Base-by-base conservation (phyloP, 2,888 invertebrate species). In the Drosophila nr. fundita region DNA sequence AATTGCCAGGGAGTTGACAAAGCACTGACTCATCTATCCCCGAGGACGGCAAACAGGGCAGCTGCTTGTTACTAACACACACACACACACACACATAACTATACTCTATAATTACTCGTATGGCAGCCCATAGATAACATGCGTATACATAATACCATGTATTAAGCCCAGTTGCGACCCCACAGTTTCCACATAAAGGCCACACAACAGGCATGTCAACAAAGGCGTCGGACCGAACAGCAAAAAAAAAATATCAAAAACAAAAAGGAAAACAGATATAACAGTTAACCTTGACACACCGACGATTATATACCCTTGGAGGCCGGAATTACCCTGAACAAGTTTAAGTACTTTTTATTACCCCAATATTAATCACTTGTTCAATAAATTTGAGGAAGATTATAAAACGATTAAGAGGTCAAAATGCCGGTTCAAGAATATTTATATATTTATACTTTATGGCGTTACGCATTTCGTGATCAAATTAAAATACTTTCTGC, bases 101-200 rank as follows among this genome's bases (percentile, higher is more conserved):
- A 55, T 27, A 34, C 65, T 66, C 73, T 62, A 57, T 69, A 76
- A 76, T 76, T 76, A 76, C 68, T 67, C 34, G 68, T 55, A 52
- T 64, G 61, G 64, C 64, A 30, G 64, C 8, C 61, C 62, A 63
- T 65, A 58, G 81, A 84, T 82, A 78, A 79, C 52, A 77, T 75
- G 80, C 87, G 82, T 87, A 84, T 73, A 83, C 83, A 72, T 72
- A 86, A 89, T 84, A 68, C 55, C 66, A 72, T 82, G 73, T 32
- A 67, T 76, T 73, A 69, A 62, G 60, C 42, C 40, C 40, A 57
- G 57, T 57, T 32, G 18, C 53, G 40, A 36, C 24, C 32, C n/a
- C 54, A 10, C 49, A 29, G 27, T 30, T 50, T 57, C 36, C 27
- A 48, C 36, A 54, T 63, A 59, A 59, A 54, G 58, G 58, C 73